Base-by-base conservation (phyloP, 2,113 vertebrate species). In the Pipa parva region DNA sequence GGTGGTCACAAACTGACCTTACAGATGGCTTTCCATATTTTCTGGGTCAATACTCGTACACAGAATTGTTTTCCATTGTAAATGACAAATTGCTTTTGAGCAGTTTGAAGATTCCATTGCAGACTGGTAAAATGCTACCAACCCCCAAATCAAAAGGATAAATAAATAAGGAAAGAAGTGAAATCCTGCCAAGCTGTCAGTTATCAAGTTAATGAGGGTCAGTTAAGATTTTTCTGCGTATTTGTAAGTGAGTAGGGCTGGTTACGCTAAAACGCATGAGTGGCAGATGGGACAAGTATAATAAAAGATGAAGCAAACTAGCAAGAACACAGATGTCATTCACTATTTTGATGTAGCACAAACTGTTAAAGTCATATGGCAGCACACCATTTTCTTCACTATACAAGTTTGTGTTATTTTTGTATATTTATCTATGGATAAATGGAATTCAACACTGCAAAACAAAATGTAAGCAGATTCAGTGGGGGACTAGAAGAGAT, bases 161-260 rank as follows among this genome's bases (percentile, higher is more conserved):
- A 52, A 27, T 21, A 42, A 64, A 57, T 39, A 42, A 50, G 10
- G 21, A 9, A 46, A 15, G 26, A 45, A 21, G 28, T 45, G 27
- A n/a, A 28, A 12, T 42, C 33, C 63, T 57, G 63, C 37, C 63
- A 65, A 27, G 25, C n/a, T 65, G 63, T 56, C 63, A 66, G 52
- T 21, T 36, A 58, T 48, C 63, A 58, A 11, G 36, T 33, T 66
- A 66, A 66, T 58, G 42, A 66, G 54, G 52, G 52, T 67, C 42
- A 67, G 55, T 49, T 27, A 27, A 67, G 28, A 48, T 28, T 18
- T 50, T 33, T 10, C 63, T 39, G 63, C 48, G 52, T 45, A 48
- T 57, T 65, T 65, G 7, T 36, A 37, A 22, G 20, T 65, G 18
- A 25, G 26, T 50, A 29, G 22, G 27, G 21, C 36, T 49, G 42